Base-by-base conservation (phyloP, 2,113 vertebrate species). In the Terrapene triunguis region DNA sequence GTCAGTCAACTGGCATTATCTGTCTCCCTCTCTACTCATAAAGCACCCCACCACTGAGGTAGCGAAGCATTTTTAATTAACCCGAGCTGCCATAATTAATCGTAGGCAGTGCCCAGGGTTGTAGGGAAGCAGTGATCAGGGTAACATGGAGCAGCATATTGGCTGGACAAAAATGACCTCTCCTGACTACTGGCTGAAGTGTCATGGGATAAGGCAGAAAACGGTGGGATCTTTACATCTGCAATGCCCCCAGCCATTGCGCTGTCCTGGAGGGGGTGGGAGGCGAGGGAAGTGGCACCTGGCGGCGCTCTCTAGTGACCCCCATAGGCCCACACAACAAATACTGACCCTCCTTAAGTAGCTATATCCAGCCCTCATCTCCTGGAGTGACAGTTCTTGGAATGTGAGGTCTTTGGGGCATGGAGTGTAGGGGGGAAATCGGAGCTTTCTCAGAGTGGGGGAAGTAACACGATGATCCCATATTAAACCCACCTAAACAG, bases 321-420 rank as follows among this genome's bases (percentile, higher is more conserved):
- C 1, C 9, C 1, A 0, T 35, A 19, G 35, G 79, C 2, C 54
- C 21, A 38, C 9, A 42, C n/a, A 38, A 65, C 1, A 74, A 44
- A 79, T 48, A 62, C 25, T 0, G 3, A 51, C 55, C 9, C 42
- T 48, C 54, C 0, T 0, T 32, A 27, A 16, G 48, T 16, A 65
- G 48, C 65, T 69, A n/a, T 69, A 17, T 35, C 4, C 42, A 76
- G 5, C 72, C 72, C 72, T 76, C 38, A 13, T 25, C 38, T 25
- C 21, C 24, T 76, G 72, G 72, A 42, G 22, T 11, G 22, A 76
- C 22, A 27, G 72, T 13, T 25, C 38, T 44, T 24, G 38, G 21
- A 76, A 44, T 76, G 38, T 44, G 72, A 42, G 72, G 62, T 35
- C 35, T n/a, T 69, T 69, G 17, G 16, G 62, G 35, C 62, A 69